phyloP scores from a whole-genome alignment of 2,797 vertebrate genomes.

The Percopsis omiscomaycus region DNA sequence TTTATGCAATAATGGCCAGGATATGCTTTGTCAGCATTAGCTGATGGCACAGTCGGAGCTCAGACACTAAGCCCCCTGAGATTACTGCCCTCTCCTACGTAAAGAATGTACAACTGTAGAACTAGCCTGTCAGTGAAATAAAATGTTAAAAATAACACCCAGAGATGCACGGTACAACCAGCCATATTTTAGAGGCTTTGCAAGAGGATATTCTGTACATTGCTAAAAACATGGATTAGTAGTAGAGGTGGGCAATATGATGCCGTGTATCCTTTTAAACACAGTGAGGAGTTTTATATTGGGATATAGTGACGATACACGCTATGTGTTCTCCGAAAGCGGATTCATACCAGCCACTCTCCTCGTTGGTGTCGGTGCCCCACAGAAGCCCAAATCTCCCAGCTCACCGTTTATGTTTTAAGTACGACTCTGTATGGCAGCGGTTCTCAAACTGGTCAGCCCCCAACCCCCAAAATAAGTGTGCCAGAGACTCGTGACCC shows the following conservation, averaged over 20 bases:
- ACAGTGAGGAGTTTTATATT: too few relatives aligned
- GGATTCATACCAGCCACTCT: too few relatives aligned
- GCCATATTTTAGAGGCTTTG: slow-evolving; percentile 9
- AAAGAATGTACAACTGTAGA: slow-evolving; percentile 28
- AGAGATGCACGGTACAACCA: slow-evolving; percentile 10
- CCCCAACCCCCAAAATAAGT: too few relatives aligned
- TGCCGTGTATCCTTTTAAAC: too few relatives aligned
- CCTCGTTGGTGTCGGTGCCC: too few relatives aligned
- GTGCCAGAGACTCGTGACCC: too few relatives aligned
- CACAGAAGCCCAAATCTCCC: too few relatives aligned
- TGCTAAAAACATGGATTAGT: slow-evolving; percentile 8
- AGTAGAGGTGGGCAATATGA: neutral
- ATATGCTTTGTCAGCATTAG: slow-evolving; percentile 52
- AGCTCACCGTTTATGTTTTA: too few relatives aligned
- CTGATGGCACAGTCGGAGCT: slow-evolving; percentile 28
- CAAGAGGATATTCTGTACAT: slow-evolving; percentile 10
- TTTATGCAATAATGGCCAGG: slow-evolving; percentile 22
- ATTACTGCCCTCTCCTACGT: slow-evolving; percentile 23
- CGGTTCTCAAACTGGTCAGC: too few relatives aligned
- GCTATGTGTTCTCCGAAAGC: too few relatives aligned
- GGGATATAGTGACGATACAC: too few relatives aligned
- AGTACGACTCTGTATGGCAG: too few relatives aligned
- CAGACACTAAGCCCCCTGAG: slow-evolving; percentile 31
- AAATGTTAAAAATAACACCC: slow-evolving; percentile 14
- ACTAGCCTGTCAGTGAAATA: slow-evolving; percentile 33